Base-by-base conservation (phyloP, 2,113 vertebrate genomes). In the Engystomops pustulosus region DNA sequence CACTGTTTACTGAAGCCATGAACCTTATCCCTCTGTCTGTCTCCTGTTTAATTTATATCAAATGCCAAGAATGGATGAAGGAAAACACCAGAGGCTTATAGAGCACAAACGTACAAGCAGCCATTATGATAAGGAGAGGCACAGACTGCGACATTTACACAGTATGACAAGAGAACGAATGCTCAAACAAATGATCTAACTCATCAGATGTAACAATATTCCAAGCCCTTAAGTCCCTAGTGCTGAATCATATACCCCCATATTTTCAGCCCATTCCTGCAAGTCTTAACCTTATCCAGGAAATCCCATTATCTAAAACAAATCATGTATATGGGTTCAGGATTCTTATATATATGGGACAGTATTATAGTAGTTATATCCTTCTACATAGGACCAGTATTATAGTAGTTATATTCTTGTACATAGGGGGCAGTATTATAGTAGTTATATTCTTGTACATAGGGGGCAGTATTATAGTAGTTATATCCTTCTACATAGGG, bases 51-150 rank as follows among this genome's bases (percentile, higher is more conserved):
- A 76, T 76, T 34, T 36, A 53, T 49, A 53, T 30, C 4, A 76
- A 76, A 49, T 53, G 72, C 27, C 72, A 76, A 76, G 72, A 49
- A 53, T 15, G 23, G 71, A 49, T 74, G 14, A 74, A 30, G 23
- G 36, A 70, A 44, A 25, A 70, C 18, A 70, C 34, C 23, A 27
- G 12, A 1, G 12, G 8, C 41, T 72, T 45, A 47, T 72, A 15
- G 20, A 51, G 45, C 14, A 51, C 71, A 75, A 75, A 51, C 71
- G 32, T 12, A 27, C 17, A 25, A 30, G 45, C 15, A 8, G 15
- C 25, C 71, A 32, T 17, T 49, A 45, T 27, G 27, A 47, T 47
- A 25, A 30, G 10, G 32, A 30, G 70, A 41, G 27, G n/a, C n/a
- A 44, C 45, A 75, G 45, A 41, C 44, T 30, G 44, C 25, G 27